These are phyloP conservation scores for Ammospiza maritima DNA, from an alignment of 2,797 vertebrate species.

Conservation along the genomic window DNA sequence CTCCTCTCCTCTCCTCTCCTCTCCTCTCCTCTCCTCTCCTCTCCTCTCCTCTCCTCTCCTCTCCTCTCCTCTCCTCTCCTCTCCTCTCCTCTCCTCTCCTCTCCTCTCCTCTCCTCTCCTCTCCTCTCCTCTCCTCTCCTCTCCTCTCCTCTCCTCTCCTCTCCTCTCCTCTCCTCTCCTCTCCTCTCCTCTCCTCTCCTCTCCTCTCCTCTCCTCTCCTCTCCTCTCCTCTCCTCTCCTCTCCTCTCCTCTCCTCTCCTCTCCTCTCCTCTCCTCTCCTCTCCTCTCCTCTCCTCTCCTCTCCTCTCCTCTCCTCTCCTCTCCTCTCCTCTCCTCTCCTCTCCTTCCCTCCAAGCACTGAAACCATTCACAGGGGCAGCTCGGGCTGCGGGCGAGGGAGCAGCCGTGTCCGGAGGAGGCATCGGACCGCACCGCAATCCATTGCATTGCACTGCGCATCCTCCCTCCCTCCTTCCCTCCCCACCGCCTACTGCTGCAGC, in stretches of 20 bases:
- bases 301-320: accelerated
- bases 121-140: accelerated
- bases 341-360: not conserved
- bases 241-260: accelerated
- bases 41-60: too few species aligned
- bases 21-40: too few species aligned
- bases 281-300: too few species aligned
- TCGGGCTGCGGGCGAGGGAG: not conserved
- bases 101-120: too few species aligned
- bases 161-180: too few species aligned
- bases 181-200: accelerated
- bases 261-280: too few species aligned
- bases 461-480: not conserved
- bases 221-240: too few species aligned
- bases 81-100: too few species aligned
- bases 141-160: too few species aligned
- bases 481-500: slow-evolving; percentile 13
- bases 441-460: slow-evolving; percentile 44
- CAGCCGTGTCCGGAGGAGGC: not conserved
- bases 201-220: too few species aligned
- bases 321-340: too few species aligned
- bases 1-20: accelerated
- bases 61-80: accelerated
- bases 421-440: not conserved
- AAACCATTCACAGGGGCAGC: not conserved